A percentile compares a stretch with the other conserved stretches of the same genome.
Evolutionary conservation across 2,797 vertebrate genomes (phyloP).

Genomic region (Rhadinocentrus ornatus): DNA sequence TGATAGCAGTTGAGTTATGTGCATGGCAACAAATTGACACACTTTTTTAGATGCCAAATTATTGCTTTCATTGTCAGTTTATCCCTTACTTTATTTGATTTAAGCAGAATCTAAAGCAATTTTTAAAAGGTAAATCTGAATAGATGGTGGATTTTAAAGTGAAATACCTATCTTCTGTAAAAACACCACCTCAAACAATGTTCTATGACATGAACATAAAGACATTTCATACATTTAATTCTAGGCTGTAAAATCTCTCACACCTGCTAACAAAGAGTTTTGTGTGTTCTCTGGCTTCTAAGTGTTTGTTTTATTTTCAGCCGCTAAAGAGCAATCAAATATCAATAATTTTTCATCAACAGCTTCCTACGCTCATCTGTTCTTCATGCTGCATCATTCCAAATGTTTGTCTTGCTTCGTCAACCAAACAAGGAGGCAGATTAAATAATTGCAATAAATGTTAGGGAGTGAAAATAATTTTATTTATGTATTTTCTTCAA

Average conservation of each 20-base stretch:
- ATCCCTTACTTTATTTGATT: not conserved
- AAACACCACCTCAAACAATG: not conserved
- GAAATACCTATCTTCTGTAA: not conserved
- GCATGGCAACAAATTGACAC: not conserved
- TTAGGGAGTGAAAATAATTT: not conserved
- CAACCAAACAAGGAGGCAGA: not conserved
- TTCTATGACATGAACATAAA: not conserved
- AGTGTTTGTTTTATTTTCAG: slow-evolving; percentile 22
- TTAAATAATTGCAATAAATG: slow-evolving; percentile 2
- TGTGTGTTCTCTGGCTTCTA: slow-evolving; percentile 12
- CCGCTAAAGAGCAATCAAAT: slow-evolving; percentile 35
- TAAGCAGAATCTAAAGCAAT: not conserved
- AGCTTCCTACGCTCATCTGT: slow-evolving; percentile 58
- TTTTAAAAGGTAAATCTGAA: not conserved
- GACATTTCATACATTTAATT: slow-evolving; percentile 1
- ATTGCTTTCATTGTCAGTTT: not conserved
- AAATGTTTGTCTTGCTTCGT: slow-evolving; percentile 18
- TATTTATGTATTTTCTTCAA: not conserved
- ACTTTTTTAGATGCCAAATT: not conserved
- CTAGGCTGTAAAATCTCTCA: slow-evolving; percentile 18
- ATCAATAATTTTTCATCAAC: slow-evolving; percentile 43
- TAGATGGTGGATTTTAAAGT: not conserved
- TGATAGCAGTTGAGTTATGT: not conserved
- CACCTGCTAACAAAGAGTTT: slow-evolving; percentile 16
- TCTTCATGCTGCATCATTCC: slow-evolving; percentile 38